phyloP scores from a whole-genome alignment of 2,113 vertebrate genomes.

The Chaetura pelagica region DNA sequence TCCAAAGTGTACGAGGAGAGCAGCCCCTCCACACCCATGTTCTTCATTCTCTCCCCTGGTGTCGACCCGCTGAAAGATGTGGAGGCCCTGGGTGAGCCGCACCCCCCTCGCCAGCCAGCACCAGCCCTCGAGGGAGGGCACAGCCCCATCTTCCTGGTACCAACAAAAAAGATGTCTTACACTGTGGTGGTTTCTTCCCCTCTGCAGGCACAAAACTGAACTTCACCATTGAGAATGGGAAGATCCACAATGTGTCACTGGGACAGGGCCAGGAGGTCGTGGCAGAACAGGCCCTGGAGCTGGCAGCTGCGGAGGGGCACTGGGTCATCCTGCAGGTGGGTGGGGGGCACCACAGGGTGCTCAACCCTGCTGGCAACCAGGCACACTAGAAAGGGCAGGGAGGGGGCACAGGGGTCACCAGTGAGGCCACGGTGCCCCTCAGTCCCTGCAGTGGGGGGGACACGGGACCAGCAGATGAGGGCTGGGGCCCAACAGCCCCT shows the following conservation, averaged over 20 bases:
- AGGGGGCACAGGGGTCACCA: too few relatives aligned
- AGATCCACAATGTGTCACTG: slow-evolving; percentile 79
- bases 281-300: slow-evolving; percentile 72
- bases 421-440: too few relatives aligned
- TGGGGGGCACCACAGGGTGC: fast-evolving
- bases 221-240: slow-evolving; percentile 80
- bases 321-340: slow-evolving; percentile 83
- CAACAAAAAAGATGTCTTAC: background rate
- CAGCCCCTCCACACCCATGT: slow-evolving; percentile 72
- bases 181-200: fast-evolving
- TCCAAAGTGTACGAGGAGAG: slow-evolving; percentile 78
- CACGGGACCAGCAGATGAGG: too few relatives aligned
- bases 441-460: too few relatives aligned
- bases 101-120: fast-evolving
- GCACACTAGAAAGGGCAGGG: background rate
- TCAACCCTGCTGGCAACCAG: fast-evolving
- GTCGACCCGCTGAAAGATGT: slow-evolving; percentile 78
- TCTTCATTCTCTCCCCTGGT: slow-evolving; percentile 81
- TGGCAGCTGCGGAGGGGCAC: slow-evolving; percentile 72
- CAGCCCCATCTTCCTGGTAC: background rate
- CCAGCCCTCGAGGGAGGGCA: too few relatives aligned
- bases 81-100: slow-evolving; percentile 71
- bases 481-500: too few relatives aligned
- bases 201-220: slow-evolving; percentile 72
- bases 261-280: slow-evolving; percentile 80